phyloP scores from a whole-genome alignment of 2,888 invertebrate species.

The Theretra japonica region DNA sequence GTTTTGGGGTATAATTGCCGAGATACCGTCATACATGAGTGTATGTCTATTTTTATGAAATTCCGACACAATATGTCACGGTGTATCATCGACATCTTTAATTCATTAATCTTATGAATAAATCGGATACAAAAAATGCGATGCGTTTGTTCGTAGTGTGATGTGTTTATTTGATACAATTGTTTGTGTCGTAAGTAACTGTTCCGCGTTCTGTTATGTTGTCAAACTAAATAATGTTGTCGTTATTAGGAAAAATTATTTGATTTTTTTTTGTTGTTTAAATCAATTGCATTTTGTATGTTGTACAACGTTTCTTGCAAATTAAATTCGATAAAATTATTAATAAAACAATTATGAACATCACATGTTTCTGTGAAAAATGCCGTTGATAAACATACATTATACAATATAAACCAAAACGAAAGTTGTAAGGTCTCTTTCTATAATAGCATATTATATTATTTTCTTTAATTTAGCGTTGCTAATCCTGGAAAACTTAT shows the following conservation, averaged over 20 bases:
- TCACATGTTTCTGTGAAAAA: too few relatives aligned
- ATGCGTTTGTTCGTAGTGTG: conserved; percentile 24
- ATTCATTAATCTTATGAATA: conserved; percentile 25
- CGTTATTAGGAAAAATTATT: neutral
- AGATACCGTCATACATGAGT: neutral
- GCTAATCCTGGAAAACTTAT: too few relatives aligned
- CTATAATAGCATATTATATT: too few relatives aligned
- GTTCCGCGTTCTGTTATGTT: conserved; percentile 30
- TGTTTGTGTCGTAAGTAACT: conserved; percentile 29
- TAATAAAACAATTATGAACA: too few relatives aligned
- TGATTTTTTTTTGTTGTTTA: neutral
- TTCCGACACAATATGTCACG: neutral
- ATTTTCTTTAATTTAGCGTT: too few relatives aligned
- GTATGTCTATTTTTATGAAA: conserved; percentile 9
- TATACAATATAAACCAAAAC: too few relatives aligned
- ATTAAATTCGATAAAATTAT: too few relatives aligned
- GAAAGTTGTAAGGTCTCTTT: too few relatives aligned
- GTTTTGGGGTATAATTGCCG: neutral
- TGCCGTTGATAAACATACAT: too few relatives aligned
- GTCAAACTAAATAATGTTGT: neutral
- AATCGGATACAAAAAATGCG: conserved; percentile 25
- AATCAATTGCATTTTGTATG: neutral
- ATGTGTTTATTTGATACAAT: conserved; percentile 35
- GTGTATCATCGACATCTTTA: neutral
- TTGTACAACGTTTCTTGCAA: neutral